Evolutionary conservation across 2,797 vertebrate genomes (phyloP), one percentile per base, ranked within the genome.

Genomic region (Ciconia nigra): DNA sequence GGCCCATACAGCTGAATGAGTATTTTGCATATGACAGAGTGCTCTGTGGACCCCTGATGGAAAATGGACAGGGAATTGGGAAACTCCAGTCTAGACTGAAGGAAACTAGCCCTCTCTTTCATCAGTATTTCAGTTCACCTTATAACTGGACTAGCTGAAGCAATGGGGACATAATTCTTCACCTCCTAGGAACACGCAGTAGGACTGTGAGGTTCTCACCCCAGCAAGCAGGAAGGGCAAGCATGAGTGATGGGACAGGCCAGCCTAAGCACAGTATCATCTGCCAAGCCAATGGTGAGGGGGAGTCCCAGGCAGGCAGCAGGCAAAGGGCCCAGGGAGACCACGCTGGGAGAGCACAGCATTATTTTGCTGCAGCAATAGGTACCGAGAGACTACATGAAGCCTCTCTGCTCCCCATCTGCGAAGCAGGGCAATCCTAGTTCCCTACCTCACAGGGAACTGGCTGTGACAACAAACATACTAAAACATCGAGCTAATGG

Each of bases 261-360:
- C 39, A 72, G 21, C 13, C 42, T 19, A 47, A 77, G 69, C 52
- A 58, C 52, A 47, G 37, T 8, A 58, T 26, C 57, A 42, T 10
- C 35, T 62, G 54, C 26, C 35, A 31, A 59, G 69, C 15, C 71
- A 63, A 54, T 2, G 69, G 44, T 0, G 24, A 80, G 16, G 4
- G 24, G 9, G 19, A 42, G 6, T n/a, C 8, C 22, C 69, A 10
- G 10, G 25, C 3, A 69, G 39, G 63, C 35, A 55, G 80, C 41
- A 49, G 35, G 49, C 10, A 65, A n/a, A 62, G 29, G 31, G 51
- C 44, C 59, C 15, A 2, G 54, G 59, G 17, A 88, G 28, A 62
- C 3, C 4, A 1, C 2, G 1, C 0, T 26, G n/a, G 26, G 13
- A 69, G 24, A 58, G 16, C 19, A 58, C 19, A 37, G 58, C 20